phyloP scores from a whole-genome alignment of 1,140 invertebrate species.

The Antheraea mylitta region DNA sequence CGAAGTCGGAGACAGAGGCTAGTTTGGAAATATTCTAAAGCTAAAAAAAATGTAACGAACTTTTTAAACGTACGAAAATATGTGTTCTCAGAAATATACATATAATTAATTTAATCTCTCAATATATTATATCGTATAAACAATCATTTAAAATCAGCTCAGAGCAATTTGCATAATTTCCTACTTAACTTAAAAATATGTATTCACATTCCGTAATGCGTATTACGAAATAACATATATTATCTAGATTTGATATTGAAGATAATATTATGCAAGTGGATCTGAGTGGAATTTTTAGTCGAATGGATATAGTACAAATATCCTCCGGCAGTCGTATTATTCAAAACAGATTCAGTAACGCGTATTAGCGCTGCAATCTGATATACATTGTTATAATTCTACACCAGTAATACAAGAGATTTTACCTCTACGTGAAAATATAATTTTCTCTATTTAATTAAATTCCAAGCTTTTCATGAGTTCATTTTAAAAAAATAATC shows the following conservation, averaged over 20 bases:
- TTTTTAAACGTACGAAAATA: no score
- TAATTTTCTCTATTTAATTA: background rate
- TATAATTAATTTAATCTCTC: no score
- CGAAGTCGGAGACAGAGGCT: no score
- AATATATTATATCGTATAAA: no score
- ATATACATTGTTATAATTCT: slow-evolving; percentile 6
- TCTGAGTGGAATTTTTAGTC: slow-evolving; percentile 37
- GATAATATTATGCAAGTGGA: slow-evolving; percentile 40
- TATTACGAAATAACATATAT: slow-evolving; percentile 5
- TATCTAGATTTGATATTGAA: slow-evolving; percentile 1
- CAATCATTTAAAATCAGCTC: no score
- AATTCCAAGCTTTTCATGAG: background rate
- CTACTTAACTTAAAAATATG: no score
- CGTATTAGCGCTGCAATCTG: slow-evolving; percentile 27
- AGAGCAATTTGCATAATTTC: no score
- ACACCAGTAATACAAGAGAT: background rate
- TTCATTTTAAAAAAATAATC: background rate
- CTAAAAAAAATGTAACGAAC: no score
- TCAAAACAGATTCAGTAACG: slow-evolving; percentile 48
- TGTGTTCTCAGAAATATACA: no score
- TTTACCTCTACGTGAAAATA: background rate
- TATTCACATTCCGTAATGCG: background rate
- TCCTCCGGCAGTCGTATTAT: slow-evolving; percentile 49
- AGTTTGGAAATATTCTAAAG: no score
- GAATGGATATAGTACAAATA: slow-evolving; percentile 52